Percentiles rank a stretch among this genome's conserved stretches.
Conservation (phyloP, 2,888 invertebrate species). For the Siphlonurus alternatus region DNA sequence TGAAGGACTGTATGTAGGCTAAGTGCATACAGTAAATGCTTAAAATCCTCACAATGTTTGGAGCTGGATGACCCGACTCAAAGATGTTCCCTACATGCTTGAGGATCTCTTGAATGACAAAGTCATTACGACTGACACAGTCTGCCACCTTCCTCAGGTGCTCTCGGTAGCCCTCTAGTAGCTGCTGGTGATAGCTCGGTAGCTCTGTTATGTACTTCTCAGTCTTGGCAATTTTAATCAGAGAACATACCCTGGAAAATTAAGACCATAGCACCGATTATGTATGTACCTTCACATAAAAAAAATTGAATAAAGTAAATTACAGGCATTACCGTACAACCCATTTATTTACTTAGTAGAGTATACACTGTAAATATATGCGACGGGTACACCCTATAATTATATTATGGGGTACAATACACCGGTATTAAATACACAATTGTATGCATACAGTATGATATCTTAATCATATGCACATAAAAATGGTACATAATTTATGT, state of each 20-base stretch:
- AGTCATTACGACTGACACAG: conserved; percentile 53
- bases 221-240: conserved; percentile 56
- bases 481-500: too few relatives aligned
- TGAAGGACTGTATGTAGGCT: too few relatives aligned
- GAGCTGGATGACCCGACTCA: conserved; percentile 42
- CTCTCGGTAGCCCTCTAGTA: conserved; percentile 54
- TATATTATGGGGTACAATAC: too few relatives aligned
- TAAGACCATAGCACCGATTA: not conserved
- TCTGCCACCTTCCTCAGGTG: conserved; percentile 57
- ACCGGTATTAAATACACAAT: too few relatives aligned
- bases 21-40: not conserved
- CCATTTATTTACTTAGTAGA: too few relatives aligned
- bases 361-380: too few relatives aligned
- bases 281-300: not conserved
- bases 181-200: conserved; percentile 54
- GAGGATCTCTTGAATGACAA: conserved; percentile 49
- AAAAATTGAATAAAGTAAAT: not conserved
- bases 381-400: too few relatives aligned
- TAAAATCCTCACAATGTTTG: not conserved
- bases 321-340: not conserved
- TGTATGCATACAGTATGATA: too few relatives aligned
- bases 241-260: conserved; percentile 47
- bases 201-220: conserved; percentile 57
- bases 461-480: too few relatives aligned
- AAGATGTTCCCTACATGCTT: conserved; percentile 69